Evolutionary conservation across 2,797 vertebrate species (phyloP), one percentile per base, ranked within the genome.

Genomic region (Ctenochaetus hawaiiensis): DNA sequence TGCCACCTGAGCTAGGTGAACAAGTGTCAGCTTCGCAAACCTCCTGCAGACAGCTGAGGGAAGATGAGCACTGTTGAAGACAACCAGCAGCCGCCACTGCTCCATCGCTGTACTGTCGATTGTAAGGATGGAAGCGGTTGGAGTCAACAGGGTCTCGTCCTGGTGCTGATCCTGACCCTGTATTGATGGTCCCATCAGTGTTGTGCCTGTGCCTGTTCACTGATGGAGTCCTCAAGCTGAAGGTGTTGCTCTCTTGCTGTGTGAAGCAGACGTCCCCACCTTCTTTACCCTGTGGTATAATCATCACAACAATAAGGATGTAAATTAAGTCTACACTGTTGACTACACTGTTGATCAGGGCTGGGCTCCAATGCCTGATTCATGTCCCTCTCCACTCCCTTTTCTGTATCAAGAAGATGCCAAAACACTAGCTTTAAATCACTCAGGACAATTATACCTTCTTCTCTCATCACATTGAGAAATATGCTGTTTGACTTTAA

Each of bases 121-220:
- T 94, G 89, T 98, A 99, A 0, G 96, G 96, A 76, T 98, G 97
- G 89, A 96, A 98, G 12, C 94, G 95, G 71, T 94, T 91, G 30
- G 91, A 90, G 22, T 86, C 81, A 0, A 89, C 86, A 0, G 91
- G 90, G 61, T 63, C 93, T 52, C 80, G 89, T 6, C 87, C 81
- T 3, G 11, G 14, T 30, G 41, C 45, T 12, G 74, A 67, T 23
- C 67, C 83, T 3, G 72, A 61, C 26, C 58, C 54, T 13, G 86
- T 77, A 18, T 54, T 2, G 0, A 87, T 3, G n/a, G 78, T 86
- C 13, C 95, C 97, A 39, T 98, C 97, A 0, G 92, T 86, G 72
- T 95, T 94, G 89, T 92, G 96, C 13, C 93, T 91, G n/a, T n/a
- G n/a, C 18, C 95, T 91, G 87, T 93, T 95, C 30, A 70, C 64